Evolutionary conservation across 2,888 invertebrate species (phyloP).

Genomic region (Archips xylosteana): DNA sequence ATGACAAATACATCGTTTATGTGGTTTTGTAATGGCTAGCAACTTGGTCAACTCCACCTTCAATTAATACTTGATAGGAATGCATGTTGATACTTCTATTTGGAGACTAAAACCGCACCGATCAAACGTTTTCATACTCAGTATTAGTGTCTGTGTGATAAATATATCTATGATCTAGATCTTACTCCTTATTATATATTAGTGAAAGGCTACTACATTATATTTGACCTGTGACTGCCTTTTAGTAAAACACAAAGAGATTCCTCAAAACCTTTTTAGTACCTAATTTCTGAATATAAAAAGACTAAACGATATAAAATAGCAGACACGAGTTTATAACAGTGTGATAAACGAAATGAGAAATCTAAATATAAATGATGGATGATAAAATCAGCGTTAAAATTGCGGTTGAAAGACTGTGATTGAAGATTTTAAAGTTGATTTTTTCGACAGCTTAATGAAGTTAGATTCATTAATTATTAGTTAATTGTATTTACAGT

Average conservation of each 20-base stretch:
- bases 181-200: too few relatives aligned
- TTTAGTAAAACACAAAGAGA: background rate
- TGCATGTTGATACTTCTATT: background rate
- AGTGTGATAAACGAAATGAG: background rate
- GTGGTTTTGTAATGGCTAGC: background rate
- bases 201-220: background rate
- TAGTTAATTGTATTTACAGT: background rate
- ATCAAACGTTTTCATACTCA: background rate
- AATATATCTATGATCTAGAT: too few relatives aligned
- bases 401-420: background rate
- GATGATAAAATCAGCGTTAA: background rate
- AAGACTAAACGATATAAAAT: too few relatives aligned
- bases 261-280: too few relatives aligned
- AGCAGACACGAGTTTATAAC: background rate
- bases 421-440: background rate
- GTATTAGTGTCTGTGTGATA: too few relatives aligned
- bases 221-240: background rate
- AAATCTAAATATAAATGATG: background rate
- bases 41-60: constrained; percentile 1
- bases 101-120: background rate
- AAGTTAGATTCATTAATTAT: too few relatives aligned
- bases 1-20: constrained; percentile 10
- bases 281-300: background rate
- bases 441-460: background rate
- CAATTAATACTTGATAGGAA: background rate